These are phyloP conservation scores for Phyllostomus hastatus DNA, from an alignment of 2,113 vertebrate species.

Conservation along the genomic window DNA sequence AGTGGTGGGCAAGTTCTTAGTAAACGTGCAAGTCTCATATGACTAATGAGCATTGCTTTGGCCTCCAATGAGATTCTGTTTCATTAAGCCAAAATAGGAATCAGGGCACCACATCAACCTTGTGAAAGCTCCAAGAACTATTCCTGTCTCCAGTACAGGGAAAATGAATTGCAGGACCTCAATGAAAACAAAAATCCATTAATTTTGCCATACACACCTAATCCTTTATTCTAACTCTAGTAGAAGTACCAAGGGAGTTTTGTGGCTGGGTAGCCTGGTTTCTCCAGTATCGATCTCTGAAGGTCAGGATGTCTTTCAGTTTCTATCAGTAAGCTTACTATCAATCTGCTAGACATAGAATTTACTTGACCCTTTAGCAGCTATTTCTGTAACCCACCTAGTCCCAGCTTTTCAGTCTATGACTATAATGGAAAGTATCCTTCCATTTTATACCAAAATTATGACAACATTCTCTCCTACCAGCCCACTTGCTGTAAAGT, in stretches of 20 bases:
- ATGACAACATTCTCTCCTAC: not conserved
- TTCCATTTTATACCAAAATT: slow-evolving; percentile 24
- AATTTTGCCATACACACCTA: not conserved
- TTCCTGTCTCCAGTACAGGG: not conserved
- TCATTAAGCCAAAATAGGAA: slow-evolving; percentile 55
- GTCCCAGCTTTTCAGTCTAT: not conserved
- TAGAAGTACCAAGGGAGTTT: not conserved
- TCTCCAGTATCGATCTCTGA: not conserved
- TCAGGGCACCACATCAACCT: not conserved
- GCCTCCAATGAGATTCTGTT: slow-evolving; percentile 8
- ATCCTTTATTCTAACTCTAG: not conserved
- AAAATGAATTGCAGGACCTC: slow-evolving; percentile 5
- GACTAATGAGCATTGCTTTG: slow-evolving; percentile 37
- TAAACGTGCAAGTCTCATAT: slow-evolving; percentile 16
- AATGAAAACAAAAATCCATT: not conserved
- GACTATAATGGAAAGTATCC: not conserved
- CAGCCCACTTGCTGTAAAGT: not conserved
- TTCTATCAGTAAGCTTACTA: not conserved
- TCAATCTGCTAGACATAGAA: not conserved
- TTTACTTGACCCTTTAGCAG: not conserved
- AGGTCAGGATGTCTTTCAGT: slow-evolving; percentile 6
- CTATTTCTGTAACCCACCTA: not conserved
- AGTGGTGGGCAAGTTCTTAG: slow-evolving; percentile 30
- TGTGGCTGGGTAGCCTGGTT: not conserved
- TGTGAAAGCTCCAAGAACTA: slow-evolving; percentile 14